Evolutionary conservation across 2,888 invertebrate genomes (phyloP), one percentile per base, ranked within the genome.

Genomic region (Agonopterix heracliana): DNA sequence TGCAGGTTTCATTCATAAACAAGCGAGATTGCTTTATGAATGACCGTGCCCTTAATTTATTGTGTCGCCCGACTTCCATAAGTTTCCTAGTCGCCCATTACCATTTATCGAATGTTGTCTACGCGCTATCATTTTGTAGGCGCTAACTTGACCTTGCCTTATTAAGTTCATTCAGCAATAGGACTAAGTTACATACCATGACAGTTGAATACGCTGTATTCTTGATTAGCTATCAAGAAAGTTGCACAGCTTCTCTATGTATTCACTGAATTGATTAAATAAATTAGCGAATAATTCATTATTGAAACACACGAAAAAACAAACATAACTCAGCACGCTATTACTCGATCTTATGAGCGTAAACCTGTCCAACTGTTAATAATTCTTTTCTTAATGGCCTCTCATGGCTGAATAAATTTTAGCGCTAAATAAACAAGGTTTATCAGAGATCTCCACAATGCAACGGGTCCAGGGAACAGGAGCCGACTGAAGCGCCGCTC

Each of bases 401-500:
- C 77, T 75, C 72, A 74, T 76, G 77, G 70, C 70, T 78, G 83
- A 80, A 82, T 85, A 81, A 71, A 82, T 81, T 84, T 83, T 74
- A 80, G 81, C 79, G 78, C 71, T 85, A 84, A 87, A 86, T 85
- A 87, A 84, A 85, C 86, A 80, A 78, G 79, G 62, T 9, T 80
- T 88, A 88, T 88, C 87, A 66, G 68, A 59, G 74, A 86, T 87
- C 86, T 76, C 64, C 78, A 81, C 80, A 82, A 85, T 78, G 78
- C 82, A 78, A 71, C 82, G 71, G 76, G 76, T 75, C 66, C 70
- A 75, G 70, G 78, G 44, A 42, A 71, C 80, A 72, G 81, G 70
- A 74, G 81, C 79, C 81, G 82, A 78, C 85, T 81, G 81, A 83
- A 84, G 81, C 81, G 84, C 85, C 85, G 86, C 79, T 65, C 65